Conservation (phyloP, 2,888 invertebrate species). For the Tridacna crocea region DNA sequence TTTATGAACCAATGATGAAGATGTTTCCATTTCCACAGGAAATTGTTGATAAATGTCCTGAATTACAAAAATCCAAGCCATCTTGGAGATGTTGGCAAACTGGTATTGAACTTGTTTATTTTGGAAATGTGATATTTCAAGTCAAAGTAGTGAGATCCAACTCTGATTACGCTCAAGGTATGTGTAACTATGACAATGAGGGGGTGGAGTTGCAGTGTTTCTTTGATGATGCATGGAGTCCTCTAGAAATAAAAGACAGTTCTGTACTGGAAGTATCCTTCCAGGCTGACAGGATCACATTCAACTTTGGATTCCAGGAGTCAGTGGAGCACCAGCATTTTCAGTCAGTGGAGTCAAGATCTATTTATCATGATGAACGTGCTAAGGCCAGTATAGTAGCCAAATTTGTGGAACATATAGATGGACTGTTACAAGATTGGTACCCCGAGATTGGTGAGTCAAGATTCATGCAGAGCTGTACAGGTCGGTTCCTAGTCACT, state of each 20-base stretch:
- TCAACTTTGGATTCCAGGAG: conserved; percentile 62
- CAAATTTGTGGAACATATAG: conserved; percentile 96
- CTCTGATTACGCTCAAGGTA: conserved; percentile 67
- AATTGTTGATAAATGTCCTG: conserved; percentile 63
- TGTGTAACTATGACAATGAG: conserved; percentile 86
- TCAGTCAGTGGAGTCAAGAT: conserved; percentile 46
- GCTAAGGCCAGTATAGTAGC: conserved; percentile 85
- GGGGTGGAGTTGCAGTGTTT: conserved; percentile 78
- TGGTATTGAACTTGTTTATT: conserved; percentile 93
- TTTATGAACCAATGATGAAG: conserved; percentile 66
- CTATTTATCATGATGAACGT: conserved; percentile 72
- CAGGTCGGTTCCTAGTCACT: conserved; percentile 97
- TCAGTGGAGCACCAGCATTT: conserved; percentile 22
- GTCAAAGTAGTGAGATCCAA: conserved; percentile 84
- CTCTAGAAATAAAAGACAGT: conserved; percentile 91
- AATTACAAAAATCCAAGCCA: conserved; percentile 61
- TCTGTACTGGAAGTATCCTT: conserved; percentile 92
- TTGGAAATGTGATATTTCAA: conserved; percentile 91
- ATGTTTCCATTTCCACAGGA: conserved; percentile 71
- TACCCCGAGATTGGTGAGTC: conserved; percentile 96
- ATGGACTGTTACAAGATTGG: conserved; percentile 98
- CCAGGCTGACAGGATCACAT: conserved; percentile 71
- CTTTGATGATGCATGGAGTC: conserved; percentile 94
- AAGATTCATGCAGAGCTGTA: conserved; percentile 98
- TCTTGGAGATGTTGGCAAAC: conserved; percentile 84